Evolutionary conservation across 2,113 vertebrate genomes (phyloP), one percentile per base, ranked within the genome.

Genomic region (Nerophis lumbriciformis): DNA sequence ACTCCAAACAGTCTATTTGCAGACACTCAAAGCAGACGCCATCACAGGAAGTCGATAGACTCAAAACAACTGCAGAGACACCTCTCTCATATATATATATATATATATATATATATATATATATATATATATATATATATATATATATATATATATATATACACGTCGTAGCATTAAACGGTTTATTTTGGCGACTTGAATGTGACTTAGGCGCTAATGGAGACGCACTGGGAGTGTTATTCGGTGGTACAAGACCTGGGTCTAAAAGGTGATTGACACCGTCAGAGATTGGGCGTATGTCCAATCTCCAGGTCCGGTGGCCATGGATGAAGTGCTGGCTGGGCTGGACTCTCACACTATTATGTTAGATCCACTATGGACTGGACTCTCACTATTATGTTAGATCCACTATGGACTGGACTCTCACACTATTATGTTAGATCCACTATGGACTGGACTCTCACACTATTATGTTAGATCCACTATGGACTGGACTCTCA

Each of bases 91-190:
- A 6, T 36, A 53, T 10, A 56, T 56, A 56, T 53, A 53, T 10
- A 56, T 56, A 56, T 53, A 53, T 10, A 56, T 56, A 56, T 53
- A 53, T 10, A 56, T 56, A 56, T 53, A 36, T 10, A 56, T 56
- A 19, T 19, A 19, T 53, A 53, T 10, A 56, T 56, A 56, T 53
- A 53, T 10, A 56, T 56, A 56, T 53, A 53, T 10, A 56, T 56
- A 56, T 53, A 53, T 10, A 56, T 56, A 56, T 53, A 36, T 10
- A 56, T 56, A 19, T 19, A 19, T 53, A 53, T 10, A 56, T 56
- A 56, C 15, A 39, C 35, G 5, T 56, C 37, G n/a, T 5, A 15
- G 37, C 15, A 16, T 56, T 35, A 21, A 45, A 35, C 6, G 37
- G 52, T 13, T 53, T 14, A 28, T 36, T 53, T 36, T 36, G 42